These are phyloP conservation scores for Apogon hyalosoma DNA, from an alignment of 2,797 vertebrate species.

Conservation along the genomic window DNA sequence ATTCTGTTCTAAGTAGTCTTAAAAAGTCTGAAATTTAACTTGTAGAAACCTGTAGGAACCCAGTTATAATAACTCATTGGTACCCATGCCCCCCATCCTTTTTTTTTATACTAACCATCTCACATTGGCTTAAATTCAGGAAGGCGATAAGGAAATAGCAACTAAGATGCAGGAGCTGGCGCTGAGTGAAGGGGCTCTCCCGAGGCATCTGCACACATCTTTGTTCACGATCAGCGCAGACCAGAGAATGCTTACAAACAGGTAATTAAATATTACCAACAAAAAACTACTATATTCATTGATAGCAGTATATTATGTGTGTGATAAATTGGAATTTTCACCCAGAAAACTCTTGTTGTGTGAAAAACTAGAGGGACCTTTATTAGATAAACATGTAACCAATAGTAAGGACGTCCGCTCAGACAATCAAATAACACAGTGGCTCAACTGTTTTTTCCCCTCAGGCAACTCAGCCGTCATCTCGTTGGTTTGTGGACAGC, in stretches of 20 bases:
- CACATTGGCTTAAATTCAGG: conserved; percentile 78
- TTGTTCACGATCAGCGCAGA: conserved; percentile 97
- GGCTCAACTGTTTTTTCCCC: conserved; percentile 1
- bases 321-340: neutral
- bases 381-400: neutral
- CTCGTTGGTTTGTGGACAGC: conserved; percentile 98
- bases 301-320: neutral
- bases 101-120: neutral
- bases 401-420: no score
- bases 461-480: conserved; percentile 97
- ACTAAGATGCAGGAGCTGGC: conserved; percentile 99
- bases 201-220: conserved; percentile 95
- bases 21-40: no score
- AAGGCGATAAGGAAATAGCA: conserved; percentile 98
- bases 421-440: neutral
- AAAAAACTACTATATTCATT: neutral
- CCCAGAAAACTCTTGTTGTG: neutral
- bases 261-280: conserved; percentile 77
- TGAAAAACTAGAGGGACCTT: neutral
- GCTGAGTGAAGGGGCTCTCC: conserved; percentile 97
- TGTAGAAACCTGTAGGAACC: no score
- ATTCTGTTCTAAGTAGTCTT: no score
- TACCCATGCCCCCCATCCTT: neutral
- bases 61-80: no score
- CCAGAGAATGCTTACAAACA: conserved; percentile 99